Evolutionary conservation across 2,888 invertebrate genomes (phyloP).

Genomic region (Oxyteleia sp.): DNA sequence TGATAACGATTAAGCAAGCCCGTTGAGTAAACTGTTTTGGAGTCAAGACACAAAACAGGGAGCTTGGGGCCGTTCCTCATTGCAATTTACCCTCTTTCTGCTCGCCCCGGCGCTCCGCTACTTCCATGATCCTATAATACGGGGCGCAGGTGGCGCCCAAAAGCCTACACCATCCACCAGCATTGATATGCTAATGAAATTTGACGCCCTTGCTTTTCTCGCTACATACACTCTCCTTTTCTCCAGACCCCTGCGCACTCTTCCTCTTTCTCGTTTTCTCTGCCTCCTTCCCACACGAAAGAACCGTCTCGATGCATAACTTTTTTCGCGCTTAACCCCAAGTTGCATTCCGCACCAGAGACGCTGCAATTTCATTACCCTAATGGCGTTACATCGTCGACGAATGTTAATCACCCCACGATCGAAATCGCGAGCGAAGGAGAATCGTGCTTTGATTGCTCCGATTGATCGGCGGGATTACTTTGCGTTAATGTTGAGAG

Average conservation of each 20-base stretch:
- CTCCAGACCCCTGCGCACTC: conserved; percentile 2
- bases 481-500: conserved; percentile 19
- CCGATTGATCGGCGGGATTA: conserved; percentile 46
- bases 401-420: conserved; percentile 71
- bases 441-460: conserved; percentile 60
- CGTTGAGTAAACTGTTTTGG: conserved; percentile 71
- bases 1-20: conserved; percentile 77
- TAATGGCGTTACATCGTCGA: conserved; percentile 83
- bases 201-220: conserved; percentile 85
- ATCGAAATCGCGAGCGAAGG: conserved; percentile 27
- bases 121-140: conserved; percentile 85
- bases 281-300: conserved; percentile 21
- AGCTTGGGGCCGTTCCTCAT: conserved; percentile 61
- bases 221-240: conserved; percentile 41
- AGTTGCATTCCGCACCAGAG: conserved; percentile 76
- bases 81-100: conserved; percentile 72
- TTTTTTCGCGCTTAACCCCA: conserved; percentile 81
- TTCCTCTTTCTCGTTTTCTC: conserved; percentile 20
- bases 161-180: conserved; percentile 85
- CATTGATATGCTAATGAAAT: conserved; percentile 88
- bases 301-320: conserved; percentile 70
- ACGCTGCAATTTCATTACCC: conserved; percentile 83
- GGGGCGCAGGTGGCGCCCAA: conserved; percentile 86
- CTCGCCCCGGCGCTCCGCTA: conserved; percentile 60
- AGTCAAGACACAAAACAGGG: conserved; percentile 68